phyloP scores from a whole-genome alignment of 2,888 invertebrate genomes.

The Macrosoma leucophasiata region DNA sequence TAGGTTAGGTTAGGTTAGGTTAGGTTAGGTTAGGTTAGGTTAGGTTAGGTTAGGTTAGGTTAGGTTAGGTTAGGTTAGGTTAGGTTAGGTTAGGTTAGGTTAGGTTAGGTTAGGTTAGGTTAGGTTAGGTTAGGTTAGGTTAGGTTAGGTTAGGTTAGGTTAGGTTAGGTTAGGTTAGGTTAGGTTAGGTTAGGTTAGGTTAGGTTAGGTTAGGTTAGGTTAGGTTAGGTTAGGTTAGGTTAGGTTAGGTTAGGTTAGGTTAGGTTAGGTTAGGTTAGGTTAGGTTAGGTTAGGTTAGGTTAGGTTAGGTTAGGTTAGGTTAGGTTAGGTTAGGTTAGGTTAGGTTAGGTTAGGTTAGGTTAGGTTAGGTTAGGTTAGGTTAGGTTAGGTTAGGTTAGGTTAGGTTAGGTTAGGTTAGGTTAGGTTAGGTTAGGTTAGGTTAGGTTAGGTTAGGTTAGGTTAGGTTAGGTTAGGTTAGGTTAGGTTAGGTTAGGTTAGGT shows the following conservation, averaged over 20 bases:
- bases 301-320: conserved; percentile 21
- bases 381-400: conserved; percentile 24
- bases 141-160: conserved; percentile 17
- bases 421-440: conserved; percentile 27
- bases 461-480: conserved; percentile 5
- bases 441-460: conserved; percentile 17
- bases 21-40: conserved; percentile 16
- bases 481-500: conserved; percentile 5
- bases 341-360: conserved; percentile 27
- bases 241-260: conserved; percentile 15
- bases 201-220: conserved; percentile 26
- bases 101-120: conserved; percentile 15
- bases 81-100: conserved; percentile 17
- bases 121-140: conserved; percentile 17
- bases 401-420: conserved; percentile 26
- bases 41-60: conserved; percentile 16
- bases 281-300: conserved; percentile 21
- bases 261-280: conserved; percentile 19
- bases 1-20: conserved; percentile 17
- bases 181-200: conserved; percentile 26
- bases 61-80: conserved; percentile 17
- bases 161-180: conserved; percentile 26
- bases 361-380: conserved; percentile 20
- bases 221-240: conserved; percentile 27
- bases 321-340: conserved; percentile 21